These are phyloP conservation scores for Emydoidea blandingii DNA, from an alignment of 2,797 vertebrate species.

Conservation along the genomic window DNA sequence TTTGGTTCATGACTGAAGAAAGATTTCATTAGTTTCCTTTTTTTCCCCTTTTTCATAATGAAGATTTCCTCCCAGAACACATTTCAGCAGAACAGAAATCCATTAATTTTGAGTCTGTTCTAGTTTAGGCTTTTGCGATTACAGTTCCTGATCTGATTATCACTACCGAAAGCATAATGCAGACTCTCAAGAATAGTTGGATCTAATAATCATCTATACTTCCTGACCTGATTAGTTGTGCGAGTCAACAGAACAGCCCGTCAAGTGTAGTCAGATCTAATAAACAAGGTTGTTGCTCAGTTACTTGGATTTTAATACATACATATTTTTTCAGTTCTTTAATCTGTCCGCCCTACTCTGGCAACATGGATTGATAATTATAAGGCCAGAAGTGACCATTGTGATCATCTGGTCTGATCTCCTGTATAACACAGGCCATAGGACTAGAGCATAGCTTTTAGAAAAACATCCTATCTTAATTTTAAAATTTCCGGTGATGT, in stretches of 20 bases:
- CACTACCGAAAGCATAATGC: neutral
- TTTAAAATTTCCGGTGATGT: slow-evolving; percentile 8
- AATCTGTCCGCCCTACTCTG: neutral
- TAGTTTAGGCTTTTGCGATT: neutral
- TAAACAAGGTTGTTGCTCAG: neutral
- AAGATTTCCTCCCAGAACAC: neutral
- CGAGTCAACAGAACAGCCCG: slow-evolving; percentile 24
- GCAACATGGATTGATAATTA: slow-evolving; percentile 18
- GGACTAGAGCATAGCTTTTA: neutral
- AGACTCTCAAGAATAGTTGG: slow-evolving; percentile 1
- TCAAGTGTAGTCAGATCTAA: slow-evolving; percentile 6
- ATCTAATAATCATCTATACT: neutral
- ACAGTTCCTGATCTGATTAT: slow-evolving; percentile 22
- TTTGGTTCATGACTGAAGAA: neutral
- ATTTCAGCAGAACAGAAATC: slow-evolving; percentile 1
- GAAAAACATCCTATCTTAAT: neutral
- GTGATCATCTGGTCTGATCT: slow-evolving; percentile 17
- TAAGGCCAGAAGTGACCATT: slow-evolving; percentile 26
- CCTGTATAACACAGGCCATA: neutral
- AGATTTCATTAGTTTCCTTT: neutral
- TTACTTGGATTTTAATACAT: slow-evolving; percentile 15
- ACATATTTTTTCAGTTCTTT: neutral
- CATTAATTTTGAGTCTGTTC: neutral
- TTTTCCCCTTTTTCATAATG: neutral
- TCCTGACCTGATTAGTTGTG: slow-evolving; percentile 24